Conservation (phyloP, 2,797 vertebrate genomes). For the Paramormyrops hopkinsi region DNA sequence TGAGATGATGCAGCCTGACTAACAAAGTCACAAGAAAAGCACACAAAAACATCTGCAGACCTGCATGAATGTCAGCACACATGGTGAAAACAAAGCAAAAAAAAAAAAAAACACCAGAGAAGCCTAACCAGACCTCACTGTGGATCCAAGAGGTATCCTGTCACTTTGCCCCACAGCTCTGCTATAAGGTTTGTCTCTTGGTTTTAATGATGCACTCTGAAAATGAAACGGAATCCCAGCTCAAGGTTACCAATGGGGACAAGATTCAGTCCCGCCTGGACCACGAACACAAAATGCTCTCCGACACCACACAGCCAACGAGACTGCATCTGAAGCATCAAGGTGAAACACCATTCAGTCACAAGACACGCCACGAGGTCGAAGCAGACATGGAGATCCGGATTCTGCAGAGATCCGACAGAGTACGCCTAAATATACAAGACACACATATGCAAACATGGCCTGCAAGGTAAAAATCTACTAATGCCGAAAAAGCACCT, state of each 20-base stretch:
- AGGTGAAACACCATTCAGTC: background rate
- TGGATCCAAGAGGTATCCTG: background rate
- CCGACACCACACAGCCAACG: background rate
- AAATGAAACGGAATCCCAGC: background rate
- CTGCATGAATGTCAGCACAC: background rate
- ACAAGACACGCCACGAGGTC: background rate
- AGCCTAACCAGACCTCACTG: background rate
- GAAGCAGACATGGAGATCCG: background rate
- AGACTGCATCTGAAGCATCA: background rate
- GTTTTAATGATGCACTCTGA: background rate
- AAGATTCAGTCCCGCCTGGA: background rate
- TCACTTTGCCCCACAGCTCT: background rate
- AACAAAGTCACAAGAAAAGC: background rate
- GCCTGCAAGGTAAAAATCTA: background rate
- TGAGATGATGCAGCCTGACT: background rate
- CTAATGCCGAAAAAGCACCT: background rate
- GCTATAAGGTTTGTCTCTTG: background rate
- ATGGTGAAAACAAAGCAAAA: background rate
- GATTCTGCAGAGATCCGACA: background rate
- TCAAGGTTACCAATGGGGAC: background rate
- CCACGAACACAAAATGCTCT: background rate
- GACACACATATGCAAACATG: constrained; percentile 17
- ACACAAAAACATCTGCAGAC: background rate
- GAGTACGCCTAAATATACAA: background rate
- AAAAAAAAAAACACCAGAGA: background rate